These are phyloP conservation scores for Phaedon cochleariae DNA, from an alignment of 2,888 invertebrate species.

Conservation along the genomic window DNA sequence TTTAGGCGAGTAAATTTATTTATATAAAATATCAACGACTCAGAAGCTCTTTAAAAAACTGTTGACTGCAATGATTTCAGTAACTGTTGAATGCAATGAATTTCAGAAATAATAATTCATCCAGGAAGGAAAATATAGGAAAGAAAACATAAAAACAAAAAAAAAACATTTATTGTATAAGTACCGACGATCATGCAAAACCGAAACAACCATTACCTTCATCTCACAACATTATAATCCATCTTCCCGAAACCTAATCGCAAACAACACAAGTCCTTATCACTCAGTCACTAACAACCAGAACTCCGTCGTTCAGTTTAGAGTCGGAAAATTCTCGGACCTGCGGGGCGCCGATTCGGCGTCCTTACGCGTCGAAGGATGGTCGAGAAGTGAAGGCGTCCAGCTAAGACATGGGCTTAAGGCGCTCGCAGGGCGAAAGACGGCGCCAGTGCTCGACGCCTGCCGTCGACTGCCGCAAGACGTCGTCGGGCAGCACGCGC, in stretches of 20 bases:
- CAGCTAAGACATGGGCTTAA: constrained; percentile 61
- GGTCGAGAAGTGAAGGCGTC: constrained; percentile 62
- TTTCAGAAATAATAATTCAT: too few relatives aligned
- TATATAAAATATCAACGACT: too few relatives aligned
- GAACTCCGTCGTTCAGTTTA: constrained; percentile 15
- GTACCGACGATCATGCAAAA: too few relatives aligned
- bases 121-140: too few relatives aligned
- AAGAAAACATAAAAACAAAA: too few relatives aligned
- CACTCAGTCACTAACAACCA: constrained; percentile 21
- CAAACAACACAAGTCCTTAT: constrained; percentile 19
- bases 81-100: too few relatives aligned
- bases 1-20: too few relatives aligned
- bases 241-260: neutral
- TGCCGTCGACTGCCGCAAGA: constrained; percentile 63
- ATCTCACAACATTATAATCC: too few relatives aligned
- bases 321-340: neutral
- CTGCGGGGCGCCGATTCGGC: constrained; percentile 37
- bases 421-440: constrained; percentile 60
- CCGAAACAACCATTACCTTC: too few relatives aligned
- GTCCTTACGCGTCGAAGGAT: constrained; percentile 61
- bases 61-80: too few relatives aligned
- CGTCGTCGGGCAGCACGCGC: constrained; percentile 59
- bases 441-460: constrained; percentile 61
- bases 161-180: neutral
- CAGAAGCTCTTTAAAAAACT: too few relatives aligned